Conservation (phyloP, 2,113 vertebrate genomes). For the Nothocercus nigrocapillus region DNA sequence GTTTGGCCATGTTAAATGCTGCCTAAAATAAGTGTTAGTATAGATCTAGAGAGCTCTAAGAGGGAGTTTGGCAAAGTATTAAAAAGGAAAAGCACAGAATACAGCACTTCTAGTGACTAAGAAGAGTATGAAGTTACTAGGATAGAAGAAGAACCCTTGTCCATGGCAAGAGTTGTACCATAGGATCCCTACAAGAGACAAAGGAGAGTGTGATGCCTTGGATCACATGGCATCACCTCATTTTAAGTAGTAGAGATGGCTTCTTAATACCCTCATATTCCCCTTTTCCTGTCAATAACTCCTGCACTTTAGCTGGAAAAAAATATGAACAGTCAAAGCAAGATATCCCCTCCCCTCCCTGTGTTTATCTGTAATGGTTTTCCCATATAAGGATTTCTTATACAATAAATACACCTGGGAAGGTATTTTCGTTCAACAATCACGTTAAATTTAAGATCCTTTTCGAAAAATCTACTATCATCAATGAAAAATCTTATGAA, state of each 20-base stretch:
- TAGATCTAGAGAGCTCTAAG: not conserved
- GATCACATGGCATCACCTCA: rapidly evolving
- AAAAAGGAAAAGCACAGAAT: not conserved
- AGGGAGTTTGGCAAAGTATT: not conserved
- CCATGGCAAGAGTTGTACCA: not conserved
- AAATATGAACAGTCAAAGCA: not conserved
- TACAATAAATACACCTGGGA: not conserved
- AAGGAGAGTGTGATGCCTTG: not conserved
- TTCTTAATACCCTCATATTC: not conserved
- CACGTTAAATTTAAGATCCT: not conserved
- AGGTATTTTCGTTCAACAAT: not conserved
- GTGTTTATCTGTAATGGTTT: not conserved
- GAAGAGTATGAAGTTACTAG: not conserved
- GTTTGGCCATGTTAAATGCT: not conserved
- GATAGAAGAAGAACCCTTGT: not conserved
- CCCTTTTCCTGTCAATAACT: not conserved
- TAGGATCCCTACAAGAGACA: not conserved
- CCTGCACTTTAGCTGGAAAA: not conserved
- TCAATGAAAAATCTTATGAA: not conserved
- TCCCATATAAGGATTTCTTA: not conserved
- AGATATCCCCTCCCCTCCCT: not conserved
- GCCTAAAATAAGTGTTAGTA: not conserved
- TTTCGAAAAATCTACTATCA: not conserved
- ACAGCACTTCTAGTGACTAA: not conserved
- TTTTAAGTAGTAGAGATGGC: not conserved